Conservation (phyloP, 2,888 invertebrate species). For the Geophilus truncorum region DNA sequence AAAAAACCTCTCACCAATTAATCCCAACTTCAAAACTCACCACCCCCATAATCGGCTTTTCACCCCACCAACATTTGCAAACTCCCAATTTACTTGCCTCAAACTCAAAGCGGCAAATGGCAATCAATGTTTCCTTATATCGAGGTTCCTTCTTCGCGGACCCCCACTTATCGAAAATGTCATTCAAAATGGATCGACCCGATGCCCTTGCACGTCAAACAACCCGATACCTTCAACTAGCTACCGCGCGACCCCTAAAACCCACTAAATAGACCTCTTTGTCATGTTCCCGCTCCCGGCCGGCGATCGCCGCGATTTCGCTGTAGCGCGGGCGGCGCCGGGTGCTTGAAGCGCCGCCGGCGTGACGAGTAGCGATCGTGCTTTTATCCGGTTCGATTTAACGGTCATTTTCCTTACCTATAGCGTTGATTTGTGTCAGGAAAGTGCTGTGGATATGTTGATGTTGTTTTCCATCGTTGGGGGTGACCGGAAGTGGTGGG, state of each 20-base stretch:
- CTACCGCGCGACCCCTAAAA: neutral
- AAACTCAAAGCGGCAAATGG: too few relatives aligned
- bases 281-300: neutral
- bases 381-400: neutral
- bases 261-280: neutral
- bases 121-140: neutral
- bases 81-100: too few relatives aligned
- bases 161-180: neutral
- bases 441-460: neutral
- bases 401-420: neutral
- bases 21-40: too few relatives aligned
- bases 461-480: neutral
- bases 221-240: too few relatives aligned
- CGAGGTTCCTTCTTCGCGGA: neutral
- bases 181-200: neutral
- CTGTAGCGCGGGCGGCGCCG: neutral
- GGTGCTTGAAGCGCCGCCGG: too few relatives aligned
- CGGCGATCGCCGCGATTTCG: neutral
- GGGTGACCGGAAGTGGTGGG: too few relatives aligned
- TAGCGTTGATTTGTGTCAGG: neutral
- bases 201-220: neutral
- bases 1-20: too few relatives aligned
- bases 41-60: too few relatives aligned
- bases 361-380: too few relatives aligned
- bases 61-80: too few relatives aligned